Base-by-base conservation (phyloP, 2,113 vertebrate species). In the Ctenodactylus gundi region DNA sequence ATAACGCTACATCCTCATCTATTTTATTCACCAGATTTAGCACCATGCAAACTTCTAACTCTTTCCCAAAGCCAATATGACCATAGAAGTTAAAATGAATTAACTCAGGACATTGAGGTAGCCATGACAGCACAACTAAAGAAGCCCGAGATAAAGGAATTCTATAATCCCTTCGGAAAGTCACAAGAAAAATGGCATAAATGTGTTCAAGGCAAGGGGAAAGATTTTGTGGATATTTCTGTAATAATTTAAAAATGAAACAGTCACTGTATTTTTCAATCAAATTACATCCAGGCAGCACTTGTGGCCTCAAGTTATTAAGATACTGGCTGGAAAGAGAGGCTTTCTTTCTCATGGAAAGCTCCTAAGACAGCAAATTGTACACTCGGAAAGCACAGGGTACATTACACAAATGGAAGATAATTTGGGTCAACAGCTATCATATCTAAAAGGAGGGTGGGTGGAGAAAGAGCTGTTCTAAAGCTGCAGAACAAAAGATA, bases 341-440 rank as follows among this genome's bases (percentile, higher is more conserved):
- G 68, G 78, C 34, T 88, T 39, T 90, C 73, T 95, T 94, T 98
- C 95, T 91, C 93, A 51, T 86, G 96, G 2, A 89, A 85, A 65
- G 93, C 73, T 86, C 89, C 73, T 44, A 94, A 88, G 93, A 91
- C 85, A 97, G 91, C 85, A 94, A 85, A 96, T 46, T 78, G 64
- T 76, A 75, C 0, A 2, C 18, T 3, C 81, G 70, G 93, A 96
- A 93, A 96, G 86, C 58, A 49, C 62, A 46, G 51, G 20, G 65
- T 85, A 34, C 80, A 96, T 44, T 34, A 76, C 3, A 41, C 51
- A 70, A 82, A 53, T 20, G 70, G 64, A 75, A 75, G 77, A 62
- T 51, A 68, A 93, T 88, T 53, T 88, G 62, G 57, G 46, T 91
- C 89, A 89, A 18, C 34, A 83, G 55, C 36, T 86, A 31, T 62